Evolutionary conservation across 2,888 invertebrate genomes (phyloP).

Genomic region (Trichopoda pennipes): DNA sequence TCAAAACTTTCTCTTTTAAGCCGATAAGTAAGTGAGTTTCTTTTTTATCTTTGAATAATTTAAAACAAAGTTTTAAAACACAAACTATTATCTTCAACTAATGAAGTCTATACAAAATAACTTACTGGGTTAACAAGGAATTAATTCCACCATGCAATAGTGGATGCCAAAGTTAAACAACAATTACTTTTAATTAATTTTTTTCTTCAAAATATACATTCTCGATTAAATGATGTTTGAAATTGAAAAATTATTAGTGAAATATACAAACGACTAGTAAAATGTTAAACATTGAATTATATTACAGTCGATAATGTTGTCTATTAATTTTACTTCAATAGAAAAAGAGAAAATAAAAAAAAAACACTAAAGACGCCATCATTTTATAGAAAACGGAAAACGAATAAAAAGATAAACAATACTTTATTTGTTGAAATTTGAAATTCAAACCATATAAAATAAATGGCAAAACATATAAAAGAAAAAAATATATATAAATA

Average conservation of each 20-base stretch:
- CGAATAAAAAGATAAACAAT: constrained; percentile 31
- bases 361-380: constrained; percentile 49
- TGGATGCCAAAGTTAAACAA: constrained; percentile 11
- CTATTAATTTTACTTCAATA: constrained; percentile 17
- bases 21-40: too few species aligned
- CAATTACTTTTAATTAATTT: background rate
- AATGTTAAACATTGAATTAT: constrained; percentile 43
- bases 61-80: too few species aligned
- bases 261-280: constrained; percentile 21
- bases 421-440: constrained; percentile 50
- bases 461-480: constrained; percentile 28
- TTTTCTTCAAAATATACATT: background rate
- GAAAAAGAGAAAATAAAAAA: constrained; percentile 18
- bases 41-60: too few species aligned
- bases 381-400: constrained; percentile 25
- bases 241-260: constrained; percentile 63
- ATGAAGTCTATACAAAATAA: background rate
- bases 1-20: too few species aligned
- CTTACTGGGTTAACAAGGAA: background rate
- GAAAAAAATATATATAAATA: constrained; percentile 44
- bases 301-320: constrained; percentile 41
- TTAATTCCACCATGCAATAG: background rate
- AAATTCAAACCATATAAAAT: constrained; percentile 52
- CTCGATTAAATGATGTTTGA: constrained; percentile 62
- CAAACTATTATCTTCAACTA: background rate